phyloP scores from a whole-genome alignment of 1,140 invertebrate species.

The Helicoverpa armigera region DNA sequence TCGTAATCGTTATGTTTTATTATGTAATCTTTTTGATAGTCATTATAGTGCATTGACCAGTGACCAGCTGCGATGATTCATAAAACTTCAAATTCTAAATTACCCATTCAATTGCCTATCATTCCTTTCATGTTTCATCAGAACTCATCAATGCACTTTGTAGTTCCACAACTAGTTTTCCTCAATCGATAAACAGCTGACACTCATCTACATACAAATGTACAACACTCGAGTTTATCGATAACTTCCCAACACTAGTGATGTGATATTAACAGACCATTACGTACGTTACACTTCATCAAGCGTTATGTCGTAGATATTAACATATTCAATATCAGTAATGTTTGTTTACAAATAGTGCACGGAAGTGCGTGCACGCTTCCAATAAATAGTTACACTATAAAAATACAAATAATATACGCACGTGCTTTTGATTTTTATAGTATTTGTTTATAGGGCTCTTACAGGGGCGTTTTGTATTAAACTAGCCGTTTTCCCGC shows the following conservation, averaged over 20 bases:
- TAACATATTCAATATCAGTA: constrained; percentile 32
- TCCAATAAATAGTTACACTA: constrained; percentile 31
- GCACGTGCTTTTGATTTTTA: constrained; percentile 43
- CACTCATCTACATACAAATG: constrained; percentile 10
- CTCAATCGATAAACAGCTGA: constrained; percentile 4
- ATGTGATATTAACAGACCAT: constrained; percentile 19
- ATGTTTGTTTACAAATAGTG: constrained; percentile 15
- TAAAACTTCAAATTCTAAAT: neutral
- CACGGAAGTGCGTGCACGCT: constrained; percentile 38
- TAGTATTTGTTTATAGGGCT: constrained; percentile 35
- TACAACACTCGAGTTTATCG: constrained; percentile 1
- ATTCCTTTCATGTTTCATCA: neutral
- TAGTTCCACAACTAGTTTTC: constrained; percentile 11
- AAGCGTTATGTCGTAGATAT: constrained; percentile 21
- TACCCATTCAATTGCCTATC: neutral
- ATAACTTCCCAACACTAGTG: constrained; percentile 15
- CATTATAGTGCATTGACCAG: neutral
- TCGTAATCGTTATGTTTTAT: neutral
- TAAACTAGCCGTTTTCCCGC: neutral
- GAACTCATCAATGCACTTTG: neutral
- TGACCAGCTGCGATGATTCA: neutral
- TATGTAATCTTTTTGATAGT: neutral
- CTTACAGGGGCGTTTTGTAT: neutral
- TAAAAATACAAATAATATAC: constrained; percentile 35
- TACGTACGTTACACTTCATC: constrained; percentile 36